Conservation (phyloP, 2,888 invertebrate genomes). For the Stenichneumon culpator region DNA sequence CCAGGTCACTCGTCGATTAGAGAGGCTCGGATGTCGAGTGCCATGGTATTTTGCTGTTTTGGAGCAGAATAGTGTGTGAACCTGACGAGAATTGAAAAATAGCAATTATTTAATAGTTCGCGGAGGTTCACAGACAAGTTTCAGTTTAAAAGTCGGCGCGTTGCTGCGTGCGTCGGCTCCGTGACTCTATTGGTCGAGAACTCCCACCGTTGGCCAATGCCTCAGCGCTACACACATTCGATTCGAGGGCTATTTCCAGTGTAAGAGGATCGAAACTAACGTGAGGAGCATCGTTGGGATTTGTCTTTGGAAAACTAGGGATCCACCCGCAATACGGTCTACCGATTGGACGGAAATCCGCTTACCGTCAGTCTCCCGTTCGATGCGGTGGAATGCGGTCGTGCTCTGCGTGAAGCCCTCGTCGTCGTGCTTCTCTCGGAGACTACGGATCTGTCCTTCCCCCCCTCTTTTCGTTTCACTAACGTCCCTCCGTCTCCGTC, state of each 20-base stretch:
- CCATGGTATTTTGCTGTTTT: no score
- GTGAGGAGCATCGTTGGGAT: neutral
- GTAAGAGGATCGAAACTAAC: neutral
- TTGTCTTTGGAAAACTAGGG: neutral
- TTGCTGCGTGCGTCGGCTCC: neutral
- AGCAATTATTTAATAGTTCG: neutral
- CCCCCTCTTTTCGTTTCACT: neutral
- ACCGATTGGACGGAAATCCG: conserved; percentile 64
- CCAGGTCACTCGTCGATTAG: no score
- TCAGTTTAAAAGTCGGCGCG: neutral
- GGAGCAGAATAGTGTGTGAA: neutral
- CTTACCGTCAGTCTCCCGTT: conserved; percentile 76
- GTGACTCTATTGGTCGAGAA: neutral
- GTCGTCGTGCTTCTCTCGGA: conserved; percentile 43
- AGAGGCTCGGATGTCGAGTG: no score
- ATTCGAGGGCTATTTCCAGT: neutral
- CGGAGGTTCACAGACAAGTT: neutral
- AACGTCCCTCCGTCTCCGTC: conserved; percentile 13
- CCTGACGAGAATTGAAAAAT: neutral
- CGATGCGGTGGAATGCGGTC: conserved; percentile 79
- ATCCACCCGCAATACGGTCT: conserved; percentile 36
- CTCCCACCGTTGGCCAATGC: neutral
- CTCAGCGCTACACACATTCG: neutral
- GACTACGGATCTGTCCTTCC: conserved; percentile 29
- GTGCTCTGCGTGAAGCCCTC: conserved; percentile 65